phyloP scores from a whole-genome alignment of 2,113 vertebrate genomes.

The Pygoscelis antarcticus region DNA sequence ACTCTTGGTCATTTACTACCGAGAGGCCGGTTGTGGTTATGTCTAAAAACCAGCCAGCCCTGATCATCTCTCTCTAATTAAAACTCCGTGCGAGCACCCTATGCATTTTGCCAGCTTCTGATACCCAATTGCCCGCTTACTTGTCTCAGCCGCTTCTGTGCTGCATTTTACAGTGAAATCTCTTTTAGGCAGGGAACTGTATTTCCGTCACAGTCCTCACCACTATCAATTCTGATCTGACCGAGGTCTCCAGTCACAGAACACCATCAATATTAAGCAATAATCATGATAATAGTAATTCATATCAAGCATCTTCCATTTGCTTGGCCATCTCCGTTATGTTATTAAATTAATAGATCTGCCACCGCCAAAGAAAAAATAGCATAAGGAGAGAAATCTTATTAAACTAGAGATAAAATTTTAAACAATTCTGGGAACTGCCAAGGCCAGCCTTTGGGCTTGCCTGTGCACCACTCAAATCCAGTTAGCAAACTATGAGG shows the following conservation, averaged over 20 bases:
- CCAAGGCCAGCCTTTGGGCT: neutral
- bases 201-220: neutral
- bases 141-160: neutral
- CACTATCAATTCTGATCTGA: neutral
- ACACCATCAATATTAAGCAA: neutral
- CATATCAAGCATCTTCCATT: conserved; percentile 6
- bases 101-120: neutral
- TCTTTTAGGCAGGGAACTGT: neutral
- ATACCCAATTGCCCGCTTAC: accelerated
- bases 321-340: neutral
- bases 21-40: neutral
- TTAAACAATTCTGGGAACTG: neutral
- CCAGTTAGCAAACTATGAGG: neutral
- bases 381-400: conserved; percentile 26
- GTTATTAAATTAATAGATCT: conserved; percentile 43
- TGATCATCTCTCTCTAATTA: neutral
- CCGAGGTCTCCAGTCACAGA: neutral
- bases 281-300: neutral
- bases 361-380: conserved; percentile 26
- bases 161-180: neutral
- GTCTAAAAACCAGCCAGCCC: neutral
- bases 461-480: neutral
- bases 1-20: neutral
- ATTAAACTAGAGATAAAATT: conserved; percentile 50
- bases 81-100: too few relatives aligned